Base-by-base conservation (phyloP, 1,140 invertebrate genomes). In the Saccostrea cuccullata region DNA sequence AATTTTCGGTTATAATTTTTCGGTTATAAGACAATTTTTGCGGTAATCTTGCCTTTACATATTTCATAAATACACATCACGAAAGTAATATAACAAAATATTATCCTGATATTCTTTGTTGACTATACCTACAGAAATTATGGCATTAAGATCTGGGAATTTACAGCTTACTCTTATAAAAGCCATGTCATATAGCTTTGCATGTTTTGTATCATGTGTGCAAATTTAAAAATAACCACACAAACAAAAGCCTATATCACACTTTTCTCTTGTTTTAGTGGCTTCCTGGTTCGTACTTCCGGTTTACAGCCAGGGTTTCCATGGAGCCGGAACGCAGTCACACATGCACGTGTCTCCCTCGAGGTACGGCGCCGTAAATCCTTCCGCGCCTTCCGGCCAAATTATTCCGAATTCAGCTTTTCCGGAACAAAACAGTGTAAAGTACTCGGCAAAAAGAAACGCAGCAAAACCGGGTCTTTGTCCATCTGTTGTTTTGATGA, bases 401-500 rank as follows among this genome's bases (percentile, higher is more conserved):
- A 23, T 73, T 8, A 30, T 73, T 13, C 67, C 36, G 6, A 73
- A 73, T 23, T 23, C 67, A n/a, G 20, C 60, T 20, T 5, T 67
- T 67, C 60, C 60, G 60, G 60, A 13, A 11, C 13, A 9, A 73
- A 73, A 73, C n/a, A 23, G 23, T 23, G 67, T 73, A 26, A 23
- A 30, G 67, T 73, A 73, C 67, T 20, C 67, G 23, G 67, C 20
- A 23, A 23, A 20, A 13, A 13, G 67, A 13, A 30, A 13, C 6
- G 6, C 67, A 13, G 20, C 13, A 30, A 73, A 73, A 30, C 67
- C 67, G 8, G 67, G 67, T 6, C 23, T 26, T 73, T 73, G 67
- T 73, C 67, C 67, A 11, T 73, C 67, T 26, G 67, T 73, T 8
- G 67, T 73, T 13, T 73, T 73, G 26, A 73, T 73, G 26, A 73